Evolutionary conservation across 1,140 invertebrate species (phyloP), one percentile per base, ranked within the genome.

Genomic region (Drosophila athabasca): DNA sequence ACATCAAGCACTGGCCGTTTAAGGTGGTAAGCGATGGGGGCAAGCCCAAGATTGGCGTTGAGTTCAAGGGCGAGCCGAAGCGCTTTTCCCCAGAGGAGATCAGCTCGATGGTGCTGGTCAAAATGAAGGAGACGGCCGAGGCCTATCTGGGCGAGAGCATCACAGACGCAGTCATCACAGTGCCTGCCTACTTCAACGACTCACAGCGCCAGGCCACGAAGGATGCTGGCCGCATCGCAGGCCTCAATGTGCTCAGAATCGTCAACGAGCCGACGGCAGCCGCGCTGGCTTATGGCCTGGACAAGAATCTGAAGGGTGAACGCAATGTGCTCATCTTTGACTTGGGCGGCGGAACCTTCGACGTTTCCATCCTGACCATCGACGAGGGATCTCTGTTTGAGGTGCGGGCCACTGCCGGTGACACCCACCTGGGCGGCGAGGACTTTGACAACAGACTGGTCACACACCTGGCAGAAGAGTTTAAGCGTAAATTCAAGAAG

Each of bases 321-420:
- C 94, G 94, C 69, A 96, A 95, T 77, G 94, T 96, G 2, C 92
- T 96, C 0, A 95, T 96, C 59, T 96, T 95, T 66, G 95, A 96
- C 87, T 92, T 96, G 29, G 95, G 95, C 7, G 95, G 95, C 55
- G 95, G 95, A 95, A 95, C 95, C 46, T 96, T 96, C 73, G 97
- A 98, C 92, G 97, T 98, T 0, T 98, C 97, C 15, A 95, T 98
- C 54, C 91, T 98, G 2, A 94, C 95, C 57, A 97, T 98, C 91
- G 95, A 96, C 69, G 96, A 97, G 92, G 97, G 97, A 11, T 95
- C 95, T 0, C 88, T 95, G 39, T 96, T 96, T 82, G 94, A 97
- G 93, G 96, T 97, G 1, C 94, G 94, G 90, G 93, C 96, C 1
- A 97, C 96, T 11, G 95, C 96, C 1, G 95, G 95, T 5, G 95